Evolutionary conservation across 2,888 invertebrate genomes (phyloP).

Genomic region (Rhodophaea formosa): DNA sequence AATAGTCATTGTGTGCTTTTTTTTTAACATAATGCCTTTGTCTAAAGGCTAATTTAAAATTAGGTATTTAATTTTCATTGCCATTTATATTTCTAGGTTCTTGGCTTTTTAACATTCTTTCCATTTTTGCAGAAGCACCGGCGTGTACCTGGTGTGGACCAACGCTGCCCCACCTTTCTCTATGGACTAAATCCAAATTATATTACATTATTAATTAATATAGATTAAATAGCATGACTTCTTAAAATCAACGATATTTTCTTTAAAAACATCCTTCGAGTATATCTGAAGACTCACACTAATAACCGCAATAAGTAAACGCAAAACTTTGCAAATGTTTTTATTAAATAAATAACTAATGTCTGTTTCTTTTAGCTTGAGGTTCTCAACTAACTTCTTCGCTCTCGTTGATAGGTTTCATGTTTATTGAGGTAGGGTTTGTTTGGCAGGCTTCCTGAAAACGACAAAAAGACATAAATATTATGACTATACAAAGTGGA

Average conservation of each 20-base stretch:
- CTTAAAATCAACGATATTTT: background rate
- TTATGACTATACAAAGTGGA: no score
- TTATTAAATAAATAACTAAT: slow-evolving; percentile 11
- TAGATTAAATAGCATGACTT: background rate
- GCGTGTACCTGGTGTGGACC: background rate
- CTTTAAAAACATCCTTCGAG: no score
- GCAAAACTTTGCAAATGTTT: background rate
- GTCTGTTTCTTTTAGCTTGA: background rate
- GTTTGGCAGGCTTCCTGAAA: slow-evolving; percentile 51
- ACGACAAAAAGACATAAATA: slow-evolving; percentile 17
- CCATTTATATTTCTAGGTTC: no score
- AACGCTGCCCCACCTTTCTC: slow-evolving; percentile 8
- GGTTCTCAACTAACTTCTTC: slow-evolving; percentile 54
- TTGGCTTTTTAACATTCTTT: background rate
- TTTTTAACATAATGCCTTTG: no score
- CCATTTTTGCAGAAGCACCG: background rate
- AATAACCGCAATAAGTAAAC: background rate
- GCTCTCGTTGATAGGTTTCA: slow-evolving; percentile 60
- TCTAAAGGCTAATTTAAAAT: no score
- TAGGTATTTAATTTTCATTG: no score
- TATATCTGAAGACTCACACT: no score
- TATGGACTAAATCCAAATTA: background rate
- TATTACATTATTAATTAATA: background rate
- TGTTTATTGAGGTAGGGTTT: slow-evolving; percentile 53
- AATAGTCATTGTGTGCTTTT: no score